Evolutionary conservation across 2,113 vertebrate species (phyloP), one percentile per base, ranked within the genome.

Genomic region (Sclerurus mexicanus): DNA sequence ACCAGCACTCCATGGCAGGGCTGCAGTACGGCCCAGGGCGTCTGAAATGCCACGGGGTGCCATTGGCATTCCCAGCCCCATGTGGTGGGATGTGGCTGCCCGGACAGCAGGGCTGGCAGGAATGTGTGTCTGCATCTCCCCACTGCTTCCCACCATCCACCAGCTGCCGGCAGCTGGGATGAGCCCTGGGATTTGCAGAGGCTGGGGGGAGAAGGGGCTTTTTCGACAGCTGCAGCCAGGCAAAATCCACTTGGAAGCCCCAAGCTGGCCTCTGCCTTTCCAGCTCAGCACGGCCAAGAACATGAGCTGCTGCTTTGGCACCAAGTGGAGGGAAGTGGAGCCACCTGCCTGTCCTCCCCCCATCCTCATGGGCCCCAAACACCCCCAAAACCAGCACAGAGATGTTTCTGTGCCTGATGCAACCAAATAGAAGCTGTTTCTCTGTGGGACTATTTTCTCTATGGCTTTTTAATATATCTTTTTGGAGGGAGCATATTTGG

Each of bases 301-400:
- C 76, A 80, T 5, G 55, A 92, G 84, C 64, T 71, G 46, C 31
- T 10, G 72, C 84, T 79, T 27, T 1, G 0, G 66, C 4, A 4
- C 13, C 0, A 2, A 21, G n/a, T 2, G 7, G 3, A 1, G 67
- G 35, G 68, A 73, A 95, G 40, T 0, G 0, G 6, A 49, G 14
- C 33, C 87, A 50, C 59, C 31, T 73, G 76, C 67, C 14, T 1
- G 0, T 21, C 10, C 33, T 60, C 28, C 46, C 40, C 44, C 4
- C 1, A 2, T 3, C 31, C 60, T 9, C 7, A 11, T 0, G 3
- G 49, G 31, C 52, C 68, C 19, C 72, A 37, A 25, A 73, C 15
- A 25, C 2, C 37, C 79, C 84, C 46, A 25, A 71, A 84, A 67
- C 1, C n/a, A 30, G 24, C 56, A 5, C 15, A 12, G 31, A 59